Evolutionary conservation across 1,140 invertebrate genomes (phyloP).

Genomic region (Trichomalopsis sarcophagae): DNA sequence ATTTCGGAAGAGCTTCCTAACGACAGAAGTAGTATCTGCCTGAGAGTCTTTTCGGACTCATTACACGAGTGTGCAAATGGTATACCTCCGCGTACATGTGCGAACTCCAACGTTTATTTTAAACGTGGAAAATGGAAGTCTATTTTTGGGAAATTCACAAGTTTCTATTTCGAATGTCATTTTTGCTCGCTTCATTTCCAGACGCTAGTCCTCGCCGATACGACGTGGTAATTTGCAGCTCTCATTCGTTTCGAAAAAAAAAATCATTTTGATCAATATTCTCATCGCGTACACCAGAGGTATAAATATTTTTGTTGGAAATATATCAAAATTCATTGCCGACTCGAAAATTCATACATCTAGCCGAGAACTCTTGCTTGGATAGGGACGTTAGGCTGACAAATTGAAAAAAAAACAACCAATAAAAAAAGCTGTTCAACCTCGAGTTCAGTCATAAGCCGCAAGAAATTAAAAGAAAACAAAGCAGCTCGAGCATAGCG

Average conservation of each 20-base stretch:
- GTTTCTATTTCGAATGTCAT: slow-evolving; percentile 8
- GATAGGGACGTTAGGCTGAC: not conserved
- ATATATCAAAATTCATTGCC: no score
- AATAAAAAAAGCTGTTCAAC: not conserved
- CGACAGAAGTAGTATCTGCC: slow-evolving; percentile 17
- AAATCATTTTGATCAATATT: no score
- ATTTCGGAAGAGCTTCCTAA: not conserved
- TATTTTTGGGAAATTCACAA: slow-evolving; percentile 33
- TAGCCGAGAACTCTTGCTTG: not conserved
- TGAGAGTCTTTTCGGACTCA: not conserved
- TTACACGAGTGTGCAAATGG: slow-evolving; percentile 8
- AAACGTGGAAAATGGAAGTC: not conserved
- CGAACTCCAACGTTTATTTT: slow-evolving; percentile 17
- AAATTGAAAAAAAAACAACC: not conserved
- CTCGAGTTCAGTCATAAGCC: not conserved
- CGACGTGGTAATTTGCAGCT: not conserved
- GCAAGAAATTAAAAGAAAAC: not conserved
- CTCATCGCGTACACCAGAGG: no score
- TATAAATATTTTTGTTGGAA: no score
- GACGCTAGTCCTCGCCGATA: not conserved
- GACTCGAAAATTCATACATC: no score
- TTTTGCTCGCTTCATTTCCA: not conserved
- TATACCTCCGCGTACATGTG: not conserved
- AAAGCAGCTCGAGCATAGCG: not conserved
- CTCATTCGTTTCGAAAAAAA: no score